Conservation (phyloP, 2,113 vertebrate genomes). For the Eonycteris spelaea region DNA sequence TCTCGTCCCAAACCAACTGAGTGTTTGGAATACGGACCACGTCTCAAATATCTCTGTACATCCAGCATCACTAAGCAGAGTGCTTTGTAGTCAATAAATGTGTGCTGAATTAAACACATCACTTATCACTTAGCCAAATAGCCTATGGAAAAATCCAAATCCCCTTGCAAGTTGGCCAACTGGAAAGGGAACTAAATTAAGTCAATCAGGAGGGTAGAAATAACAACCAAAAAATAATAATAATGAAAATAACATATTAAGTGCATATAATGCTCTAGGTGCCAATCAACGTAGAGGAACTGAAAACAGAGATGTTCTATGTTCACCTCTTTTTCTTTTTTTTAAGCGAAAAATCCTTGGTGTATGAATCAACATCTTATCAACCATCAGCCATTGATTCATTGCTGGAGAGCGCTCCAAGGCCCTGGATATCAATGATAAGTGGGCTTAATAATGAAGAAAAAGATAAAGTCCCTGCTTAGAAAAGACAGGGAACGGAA, state of each 20-base stretch:
- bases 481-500: not conserved
- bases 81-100: not conserved
- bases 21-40: not conserved
- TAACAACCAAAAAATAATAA: not conserved
- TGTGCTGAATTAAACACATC: not conserved
- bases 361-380: not conserved
- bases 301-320: not conserved
- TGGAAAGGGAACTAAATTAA: constrained; percentile 4
- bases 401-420: not conserved
- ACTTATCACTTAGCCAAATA: not conserved
- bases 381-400: not conserved
- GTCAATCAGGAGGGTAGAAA: not conserved
- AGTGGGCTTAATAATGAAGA: not conserved
- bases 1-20: not conserved
- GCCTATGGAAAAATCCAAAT: not conserved
- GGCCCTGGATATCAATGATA: not conserved
- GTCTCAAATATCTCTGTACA: not conserved
- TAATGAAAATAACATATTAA: constrained; percentile 31
- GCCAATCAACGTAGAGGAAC: not conserved
- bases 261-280: not conserved
- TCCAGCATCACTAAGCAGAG: not conserved
- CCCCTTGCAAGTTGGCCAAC: not conserved
- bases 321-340: not conserved
- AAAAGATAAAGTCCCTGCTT: not conserved
- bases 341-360: not conserved